Percentiles rank a stretch among this genome's conserved stretches.
Conservation (phyloP, 2,888 invertebrate genomes). For the Endomychus coccineus region DNA sequence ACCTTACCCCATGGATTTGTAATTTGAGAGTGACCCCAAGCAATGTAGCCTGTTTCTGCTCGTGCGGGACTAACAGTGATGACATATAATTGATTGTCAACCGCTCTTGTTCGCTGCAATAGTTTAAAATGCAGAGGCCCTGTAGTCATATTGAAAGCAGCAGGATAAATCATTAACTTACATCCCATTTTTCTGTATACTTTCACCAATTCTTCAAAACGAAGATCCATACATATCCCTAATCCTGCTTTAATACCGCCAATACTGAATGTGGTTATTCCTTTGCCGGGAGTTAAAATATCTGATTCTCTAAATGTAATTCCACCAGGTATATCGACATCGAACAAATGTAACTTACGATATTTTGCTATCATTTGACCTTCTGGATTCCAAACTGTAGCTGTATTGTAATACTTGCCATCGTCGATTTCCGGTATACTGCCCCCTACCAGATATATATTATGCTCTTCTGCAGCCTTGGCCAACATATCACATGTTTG, state of each 20-base stretch:
- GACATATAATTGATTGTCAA: slow-evolving; percentile 85
- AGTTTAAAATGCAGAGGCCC: slow-evolving; percentile 92
- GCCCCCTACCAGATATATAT: slow-evolving; percentile 80
- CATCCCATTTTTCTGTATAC: slow-evolving; percentile 67
- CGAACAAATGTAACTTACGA: slow-evolving; percentile 90
- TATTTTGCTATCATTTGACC: slow-evolving; percentile 75
- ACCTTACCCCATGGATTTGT: slow-evolving; percentile 50
- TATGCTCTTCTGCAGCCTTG: slow-evolving; percentile 64
- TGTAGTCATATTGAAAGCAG: slow-evolving; percentile 94
- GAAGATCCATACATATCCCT: slow-evolving; percentile 91
- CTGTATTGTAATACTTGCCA: slow-evolving; percentile 74
- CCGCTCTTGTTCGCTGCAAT: slow-evolving; percentile 70
- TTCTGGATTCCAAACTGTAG: slow-evolving; percentile 72
- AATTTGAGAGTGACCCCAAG: slow-evolving; percentile 70
- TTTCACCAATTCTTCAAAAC: slow-evolving; percentile 84
- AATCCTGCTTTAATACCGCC: slow-evolving; percentile 70
- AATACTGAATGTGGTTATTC: slow-evolving; percentile 65
- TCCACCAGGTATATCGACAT: slow-evolving; percentile 89
- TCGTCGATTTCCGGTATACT: slow-evolving; percentile 74
- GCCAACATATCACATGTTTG: slow-evolving; percentile 66
- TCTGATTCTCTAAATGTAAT: slow-evolving; percentile 92
- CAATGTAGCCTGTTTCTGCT: slow-evolving; percentile 20
- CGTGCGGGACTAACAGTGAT: slow-evolving; percentile 54
- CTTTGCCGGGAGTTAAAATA: slow-evolving; percentile 66
- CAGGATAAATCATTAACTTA: slow-evolving; percentile 82